Evolutionary conservation across 2,797 vertebrate species (phyloP).

Genomic region (Sebastolobus altivelis): DNA sequence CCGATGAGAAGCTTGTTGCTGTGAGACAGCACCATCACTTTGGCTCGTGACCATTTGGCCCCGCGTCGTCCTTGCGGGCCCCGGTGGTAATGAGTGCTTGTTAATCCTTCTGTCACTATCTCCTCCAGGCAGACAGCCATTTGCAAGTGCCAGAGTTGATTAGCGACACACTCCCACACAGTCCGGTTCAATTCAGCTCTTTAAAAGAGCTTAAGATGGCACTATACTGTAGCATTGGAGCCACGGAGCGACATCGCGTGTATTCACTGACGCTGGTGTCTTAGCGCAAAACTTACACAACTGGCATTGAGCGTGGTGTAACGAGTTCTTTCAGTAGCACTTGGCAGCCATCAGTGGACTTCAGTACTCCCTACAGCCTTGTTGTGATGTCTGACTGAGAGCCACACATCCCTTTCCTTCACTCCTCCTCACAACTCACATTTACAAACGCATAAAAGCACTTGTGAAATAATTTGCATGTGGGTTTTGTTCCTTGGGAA

Average conservation of each 20-base stretch:
- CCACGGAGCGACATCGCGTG: neutral
- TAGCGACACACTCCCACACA: slow-evolving; percentile 30
- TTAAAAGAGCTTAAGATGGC: slow-evolving; percentile 32
- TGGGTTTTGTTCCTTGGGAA: slow-evolving; percentile 4
- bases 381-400: slow-evolving; percentile 27
- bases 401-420: slow-evolving; percentile 16
- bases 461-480: slow-evolving; percentile 25
- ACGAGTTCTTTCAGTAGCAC: slow-evolving; percentile 29
- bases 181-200: slow-evolving; percentile 28
- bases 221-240: slow-evolving; percentile 8
- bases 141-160: slow-evolving; percentile 60
- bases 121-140: slow-evolving; percentile 57
- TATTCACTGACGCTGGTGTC: slow-evolving; percentile 12
- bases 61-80: slow-evolving; percentile 27
- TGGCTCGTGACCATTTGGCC: slow-evolving; percentile 48
- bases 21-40: slow-evolving; percentile 46
- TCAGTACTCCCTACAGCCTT: slow-evolving; percentile 27
- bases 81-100: slow-evolving; percentile 57
- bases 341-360: slow-evolving; percentile 44
- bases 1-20: slow-evolving; percentile 19
- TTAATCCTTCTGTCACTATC: slow-evolving; percentile 66
- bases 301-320: slow-evolving; percentile 18
- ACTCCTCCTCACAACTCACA: slow-evolving; percentile 6
- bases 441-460: slow-evolving; percentile 1
- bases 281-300: slow-evolving; percentile 19